A percentile compares a stretch with the other conserved stretches of the same genome.
phyloP scores from a whole-genome alignment of 2,113 vertebrate species.

The Sus scrofa region T2T-Sscrofa CM000821.6:54389001-54389500 shows the following conservation, averaged over 20 bases:
- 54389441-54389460: no score
- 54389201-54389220: constrained; percentile 49
- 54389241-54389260: neutral
- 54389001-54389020: constrained; percentile 32
- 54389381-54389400: constrained; percentile 19
- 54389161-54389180: constrained; percentile 18
- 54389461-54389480: constrained; percentile 12
- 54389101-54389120: constrained; percentile 60
- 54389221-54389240: constrained; percentile 27
- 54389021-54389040: constrained; percentile 10
- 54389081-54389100: neutral
- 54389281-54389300: constrained; percentile 55
- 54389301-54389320: neutral
- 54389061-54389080: constrained; percentile 66
- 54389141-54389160: neutral
- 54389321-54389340: constrained; percentile 64
- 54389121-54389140: neutral
- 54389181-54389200: neutral
- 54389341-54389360: constrained; percentile 79
- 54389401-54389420: constrained; percentile 37
- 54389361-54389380: neutral
- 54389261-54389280: constrained; percentile 43
- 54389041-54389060: constrained; percentile 47
- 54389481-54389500: constrained; percentile 44
- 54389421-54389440: neutral